These are phyloP conservation scores for Sebastes trivittatus DNA, from an alignment of 2,797 vertebrate species.

Conservation along the genomic window DNA sequence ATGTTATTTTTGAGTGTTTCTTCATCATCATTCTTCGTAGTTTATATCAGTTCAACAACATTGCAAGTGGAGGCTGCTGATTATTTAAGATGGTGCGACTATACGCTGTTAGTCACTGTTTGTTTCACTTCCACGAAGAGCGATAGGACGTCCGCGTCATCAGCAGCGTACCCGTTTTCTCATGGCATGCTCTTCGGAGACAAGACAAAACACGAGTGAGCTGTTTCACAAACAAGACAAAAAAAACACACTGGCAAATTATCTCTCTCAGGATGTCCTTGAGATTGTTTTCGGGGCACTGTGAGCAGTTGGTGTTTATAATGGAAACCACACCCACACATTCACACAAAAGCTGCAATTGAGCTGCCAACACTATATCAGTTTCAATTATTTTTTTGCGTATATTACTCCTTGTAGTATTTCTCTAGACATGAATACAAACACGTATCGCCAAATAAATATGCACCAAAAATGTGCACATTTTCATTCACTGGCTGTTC, in stretches of 20 bases:
- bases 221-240: conserved; percentile 25
- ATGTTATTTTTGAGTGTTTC: background rate
- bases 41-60: background rate
- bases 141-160: background rate
- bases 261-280: conserved; percentile 33
- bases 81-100: background rate
- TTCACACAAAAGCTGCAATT: background rate
- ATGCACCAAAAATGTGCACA: background rate
- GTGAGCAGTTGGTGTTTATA: background rate
- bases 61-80: background rate
- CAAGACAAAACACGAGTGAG: conserved; percentile 44
- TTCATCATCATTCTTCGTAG: background rate
- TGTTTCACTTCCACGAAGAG: background rate
- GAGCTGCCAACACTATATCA: background rate
- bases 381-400: background rate
- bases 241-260: background rate
- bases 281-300: conserved; percentile 28
- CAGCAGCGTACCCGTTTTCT: conserved; percentile 6
- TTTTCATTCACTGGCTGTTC: background rate
- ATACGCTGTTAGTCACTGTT: conserved; percentile 7
- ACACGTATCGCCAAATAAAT: background rate
- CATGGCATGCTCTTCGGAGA: conserved; percentile 10
- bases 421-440: background rate
- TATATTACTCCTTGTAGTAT: background rate
- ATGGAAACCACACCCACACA: background rate